phyloP scores from a whole-genome alignment of 2,888 invertebrate genomes.

The Micoletzkya japonica region DNA sequence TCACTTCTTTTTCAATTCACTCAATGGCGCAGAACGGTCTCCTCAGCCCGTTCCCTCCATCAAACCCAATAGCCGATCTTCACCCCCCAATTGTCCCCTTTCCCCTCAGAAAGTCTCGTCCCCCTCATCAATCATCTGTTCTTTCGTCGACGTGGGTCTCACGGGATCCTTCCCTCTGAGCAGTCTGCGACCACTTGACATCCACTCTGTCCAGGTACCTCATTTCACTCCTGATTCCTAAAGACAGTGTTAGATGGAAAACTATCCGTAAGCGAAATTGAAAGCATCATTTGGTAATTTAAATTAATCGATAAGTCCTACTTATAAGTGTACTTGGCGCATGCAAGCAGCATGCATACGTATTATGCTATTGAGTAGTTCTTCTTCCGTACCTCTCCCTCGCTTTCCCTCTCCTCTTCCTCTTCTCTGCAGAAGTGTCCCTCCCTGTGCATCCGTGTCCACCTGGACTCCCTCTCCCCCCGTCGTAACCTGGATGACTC shows the following conservation, averaged over 20 bases:
- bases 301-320: no score
- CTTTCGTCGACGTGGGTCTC: slow-evolving; percentile 47
- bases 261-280: no score
- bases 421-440: not conserved
- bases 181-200: slow-evolving; percentile 33
- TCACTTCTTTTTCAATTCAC: not conserved
- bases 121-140: no score
- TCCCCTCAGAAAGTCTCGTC: no score
- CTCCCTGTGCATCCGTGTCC: not conserved
- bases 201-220: not conserved
- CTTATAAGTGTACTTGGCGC: no score
- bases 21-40: not conserved
- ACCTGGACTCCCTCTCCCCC: slow-evolving; percentile 5
- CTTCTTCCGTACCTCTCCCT: not conserved
- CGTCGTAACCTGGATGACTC: not conserved
- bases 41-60: slow-evolving; percentile 4
- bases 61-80: no score
- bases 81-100: no score
- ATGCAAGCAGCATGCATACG: no score
- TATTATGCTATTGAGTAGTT: no score
- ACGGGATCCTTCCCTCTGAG: slow-evolving; percentile 40
- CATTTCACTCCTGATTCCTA: no score
- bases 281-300: no score
- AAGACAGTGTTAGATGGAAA: no score
- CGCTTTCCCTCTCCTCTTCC: not conserved